Conservation (phyloP, 2,113 vertebrate species). For the Halichoeres trimaculatus region DNA sequence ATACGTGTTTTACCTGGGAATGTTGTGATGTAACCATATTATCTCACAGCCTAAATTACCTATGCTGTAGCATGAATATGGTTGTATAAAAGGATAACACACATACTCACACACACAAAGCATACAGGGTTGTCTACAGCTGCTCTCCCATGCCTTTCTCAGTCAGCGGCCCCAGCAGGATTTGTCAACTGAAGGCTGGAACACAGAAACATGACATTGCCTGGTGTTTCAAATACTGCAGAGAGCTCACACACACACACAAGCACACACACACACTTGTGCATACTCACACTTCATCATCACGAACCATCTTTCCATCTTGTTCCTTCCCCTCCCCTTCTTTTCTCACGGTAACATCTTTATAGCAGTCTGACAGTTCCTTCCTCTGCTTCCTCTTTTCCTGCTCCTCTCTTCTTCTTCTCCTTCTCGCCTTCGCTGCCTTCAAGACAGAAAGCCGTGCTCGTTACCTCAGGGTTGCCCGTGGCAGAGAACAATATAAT, state of each 20-base stretch:
- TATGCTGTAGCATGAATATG: no score
- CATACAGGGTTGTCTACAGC: constrained; percentile 25
- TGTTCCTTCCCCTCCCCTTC: neutral
- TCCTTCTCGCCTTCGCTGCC: neutral
- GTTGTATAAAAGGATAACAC: neutral
- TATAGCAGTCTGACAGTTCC: constrained; percentile 23
- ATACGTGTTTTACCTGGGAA: no score
- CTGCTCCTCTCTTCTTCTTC: neutral
- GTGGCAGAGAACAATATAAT: neutral
- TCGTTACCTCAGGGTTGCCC: neutral
- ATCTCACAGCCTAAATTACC: no score
- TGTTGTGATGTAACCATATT: no score
- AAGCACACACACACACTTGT: constrained; percentile 7
- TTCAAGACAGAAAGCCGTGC: neutral
- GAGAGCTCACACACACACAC: constrained; percentile 33
- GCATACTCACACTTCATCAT: neutral
- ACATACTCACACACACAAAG: neutral
- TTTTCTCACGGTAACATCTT: constrained; percentile 36
- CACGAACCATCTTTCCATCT: neutral
- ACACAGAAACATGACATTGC: constrained; percentile 43
- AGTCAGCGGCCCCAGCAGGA: constrained; percentile 52
- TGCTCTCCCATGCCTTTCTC: constrained; percentile 24
- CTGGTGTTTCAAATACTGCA: constrained; percentile 47
- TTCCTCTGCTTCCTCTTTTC: neutral
- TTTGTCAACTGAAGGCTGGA: constrained; percentile 57